Conservation (phyloP, 1,140 invertebrate genomes). For the Stenopsyche tienmushanensis region DNA sequence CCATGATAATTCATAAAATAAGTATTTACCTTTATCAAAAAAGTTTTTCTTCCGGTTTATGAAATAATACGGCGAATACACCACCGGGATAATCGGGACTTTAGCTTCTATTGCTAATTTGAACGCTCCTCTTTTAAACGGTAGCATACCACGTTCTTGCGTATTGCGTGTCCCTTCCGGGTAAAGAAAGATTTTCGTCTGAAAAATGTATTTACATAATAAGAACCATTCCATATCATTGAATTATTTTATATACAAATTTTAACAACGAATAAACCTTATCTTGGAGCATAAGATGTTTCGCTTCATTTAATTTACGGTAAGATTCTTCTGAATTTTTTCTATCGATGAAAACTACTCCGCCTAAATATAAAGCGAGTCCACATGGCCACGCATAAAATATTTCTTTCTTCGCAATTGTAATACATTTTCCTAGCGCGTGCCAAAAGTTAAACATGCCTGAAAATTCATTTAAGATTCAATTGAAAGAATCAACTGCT, state of each 20-base stretch:
- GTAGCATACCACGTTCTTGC: slow-evolving; percentile 51
- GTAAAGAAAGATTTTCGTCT: slow-evolving; percentile 67
- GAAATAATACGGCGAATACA: slow-evolving; percentile 68
- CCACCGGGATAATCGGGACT: slow-evolving; percentile 70
- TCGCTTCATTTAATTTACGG: slow-evolving; percentile 66
- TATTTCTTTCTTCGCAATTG: slow-evolving; percentile 85
- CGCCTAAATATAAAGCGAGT: slow-evolving; percentile 81
- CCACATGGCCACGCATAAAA: slow-evolving; percentile 91
- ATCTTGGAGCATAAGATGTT: slow-evolving; percentile 70
- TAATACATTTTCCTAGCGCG: slow-evolving; percentile 79
- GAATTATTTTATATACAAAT: too few species aligned
- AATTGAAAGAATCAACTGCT: not conserved
- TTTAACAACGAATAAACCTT: too few species aligned
- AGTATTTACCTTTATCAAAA: slow-evolving; percentile 51
- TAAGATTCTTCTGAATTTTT: slow-evolving; percentile 79
- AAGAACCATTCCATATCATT: not conserved
- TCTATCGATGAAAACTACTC: slow-evolving; percentile 88
- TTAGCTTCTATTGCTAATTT: slow-evolving; percentile 70
- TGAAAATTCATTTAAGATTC: too few species aligned
- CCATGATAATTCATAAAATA: not conserved
- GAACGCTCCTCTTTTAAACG: slow-evolving; percentile 77
- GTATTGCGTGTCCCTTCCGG: slow-evolving; percentile 62
- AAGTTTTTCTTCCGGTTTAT: slow-evolving; percentile 52
- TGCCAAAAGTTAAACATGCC: slow-evolving; percentile 88
- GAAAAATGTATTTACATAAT: slow-evolving; percentile 38